Evolutionary conservation across 2,797 vertebrate species (phyloP).

Genomic region (Karalla daura): DNA sequence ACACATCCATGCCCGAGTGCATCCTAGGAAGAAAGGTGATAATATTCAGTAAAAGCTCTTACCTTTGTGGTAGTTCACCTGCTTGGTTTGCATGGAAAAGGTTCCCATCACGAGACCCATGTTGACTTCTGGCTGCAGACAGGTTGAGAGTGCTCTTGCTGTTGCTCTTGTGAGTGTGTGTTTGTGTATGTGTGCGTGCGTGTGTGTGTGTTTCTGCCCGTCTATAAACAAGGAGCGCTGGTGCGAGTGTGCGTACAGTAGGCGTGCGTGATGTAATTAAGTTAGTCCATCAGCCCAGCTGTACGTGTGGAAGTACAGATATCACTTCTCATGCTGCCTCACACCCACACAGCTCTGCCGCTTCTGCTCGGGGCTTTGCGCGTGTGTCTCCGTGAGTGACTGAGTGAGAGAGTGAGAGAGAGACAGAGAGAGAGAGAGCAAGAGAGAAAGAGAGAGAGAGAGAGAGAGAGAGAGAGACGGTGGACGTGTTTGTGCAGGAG

Average conservation of each 20-base stretch:
- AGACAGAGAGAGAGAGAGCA: slow-evolving; percentile 18
- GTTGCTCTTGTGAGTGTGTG: slow-evolving; percentile 12
- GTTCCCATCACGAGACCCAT: slow-evolving; percentile 86
- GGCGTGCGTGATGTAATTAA: slow-evolving; percentile 61
- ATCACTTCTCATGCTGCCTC: slow-evolving; percentile 72
- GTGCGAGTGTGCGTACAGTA: slow-evolving; percentile 31
- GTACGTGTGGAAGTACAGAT: slow-evolving; percentile 64
- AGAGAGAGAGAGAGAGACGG: slow-evolving; percentile 14
- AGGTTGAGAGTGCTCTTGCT: slow-evolving; percentile 22
- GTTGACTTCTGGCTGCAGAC: slow-evolving; percentile 66
- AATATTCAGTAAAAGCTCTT: slow-evolving; percentile 48
- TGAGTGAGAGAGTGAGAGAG: slow-evolving; percentile 33
- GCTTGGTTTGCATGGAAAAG: slow-evolving; percentile 83
- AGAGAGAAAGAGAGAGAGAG: not conserved
- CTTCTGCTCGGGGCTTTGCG: slow-evolving; percentile 70
- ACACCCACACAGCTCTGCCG: slow-evolving; percentile 67
- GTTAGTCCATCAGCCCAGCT: slow-evolving; percentile 72
- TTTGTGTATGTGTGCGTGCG: slow-evolving; percentile 5
- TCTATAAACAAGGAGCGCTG: slow-evolving; percentile 41
- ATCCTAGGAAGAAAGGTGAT: not conserved
- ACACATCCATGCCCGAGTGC: not conserved
- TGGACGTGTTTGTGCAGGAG: no score
- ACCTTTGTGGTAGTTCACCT: slow-evolving; percentile 83
- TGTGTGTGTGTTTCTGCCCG: slow-evolving; percentile 15
- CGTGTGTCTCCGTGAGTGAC: slow-evolving; percentile 34